Percentiles rank a stretch among this genome's conserved stretches.
Conservation (phyloP, 2,113 vertebrate genomes). For the Callionymus lyra region DNA sequence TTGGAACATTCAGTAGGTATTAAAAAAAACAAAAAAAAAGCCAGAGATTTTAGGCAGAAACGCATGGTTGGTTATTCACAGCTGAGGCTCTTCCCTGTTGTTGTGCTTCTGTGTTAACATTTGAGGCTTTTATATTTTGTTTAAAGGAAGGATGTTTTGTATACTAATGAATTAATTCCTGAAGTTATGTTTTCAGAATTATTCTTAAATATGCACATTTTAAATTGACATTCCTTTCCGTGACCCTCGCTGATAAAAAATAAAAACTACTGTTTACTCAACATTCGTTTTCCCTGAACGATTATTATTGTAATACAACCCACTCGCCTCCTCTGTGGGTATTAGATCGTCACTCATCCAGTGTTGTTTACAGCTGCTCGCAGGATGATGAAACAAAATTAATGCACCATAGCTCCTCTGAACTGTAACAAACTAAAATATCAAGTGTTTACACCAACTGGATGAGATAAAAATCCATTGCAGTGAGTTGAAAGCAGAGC, state of each 20-base stretch:
- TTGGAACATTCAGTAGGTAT: constrained; percentile 9
- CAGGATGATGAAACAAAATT: constrained; percentile 16
- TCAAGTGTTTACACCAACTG: constrained; percentile 3
- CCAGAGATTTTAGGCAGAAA: constrained; percentile 2
- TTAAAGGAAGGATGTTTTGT: too few relatives aligned
- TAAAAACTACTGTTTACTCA: neutral
- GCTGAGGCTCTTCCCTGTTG: constrained; percentile 5
- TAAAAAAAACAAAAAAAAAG: constrained; percentile 14
- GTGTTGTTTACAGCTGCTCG: constrained; percentile 17
- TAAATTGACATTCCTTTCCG: too few relatives aligned
- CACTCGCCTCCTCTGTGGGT: constrained; percentile 3
- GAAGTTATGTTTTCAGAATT: too few relatives aligned
- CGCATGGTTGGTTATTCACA: constrained; percentile 13
- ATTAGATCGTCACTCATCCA: constrained; percentile 24
- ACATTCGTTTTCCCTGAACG: neutral
- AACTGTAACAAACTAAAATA: constrained; percentile 1
- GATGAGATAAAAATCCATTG: constrained; percentile 13
- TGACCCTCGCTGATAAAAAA: too few relatives aligned
- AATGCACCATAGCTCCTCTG: constrained; percentile 8
- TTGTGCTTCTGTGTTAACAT: constrained; percentile 13
- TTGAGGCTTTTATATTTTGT: constrained; percentile 1
- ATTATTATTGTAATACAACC: too few relatives aligned
- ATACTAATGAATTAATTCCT: too few relatives aligned
- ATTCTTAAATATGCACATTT: too few relatives aligned
- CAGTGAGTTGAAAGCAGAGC: constrained; percentile 15